These are phyloP conservation scores for Hypolimnas misippus DNA, from an alignment of 2,888 invertebrate genomes.

Conservation along the genomic window DNA sequence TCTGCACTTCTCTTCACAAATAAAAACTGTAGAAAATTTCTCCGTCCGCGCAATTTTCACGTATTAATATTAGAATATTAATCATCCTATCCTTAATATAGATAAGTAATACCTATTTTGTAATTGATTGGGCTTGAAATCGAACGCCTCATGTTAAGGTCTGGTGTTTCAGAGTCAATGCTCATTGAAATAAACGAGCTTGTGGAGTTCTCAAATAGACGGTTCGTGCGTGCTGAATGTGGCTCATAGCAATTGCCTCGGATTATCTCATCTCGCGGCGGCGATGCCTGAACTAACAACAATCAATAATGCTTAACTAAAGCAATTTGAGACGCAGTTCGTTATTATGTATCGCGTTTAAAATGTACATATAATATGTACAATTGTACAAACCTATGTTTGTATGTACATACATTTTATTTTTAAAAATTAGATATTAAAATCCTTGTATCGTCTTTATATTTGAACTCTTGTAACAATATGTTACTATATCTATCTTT, in stretches of 20 bases:
- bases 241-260: conserved; percentile 19
- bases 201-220: conserved; percentile 12
- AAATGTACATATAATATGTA: neutral
- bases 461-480: too few relatives aligned
- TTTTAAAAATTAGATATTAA: too few relatives aligned
- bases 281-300: conserved; percentile 17
- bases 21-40: too few relatives aligned
- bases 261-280: conserved; percentile 19
- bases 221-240: conserved; percentile 11
- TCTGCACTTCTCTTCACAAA: too few relatives aligned
- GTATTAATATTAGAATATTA: too few relatives aligned
- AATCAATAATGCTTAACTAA: conserved; percentile 5
- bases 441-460: too few relatives aligned
- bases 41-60: too few relatives aligned
- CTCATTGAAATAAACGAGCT: conserved; percentile 18
- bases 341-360: neutral
- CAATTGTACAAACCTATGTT: too few relatives aligned
- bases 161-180: neutral
- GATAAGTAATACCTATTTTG: neutral
- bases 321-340: conserved; percentile 10
- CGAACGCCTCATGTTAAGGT: neutral
- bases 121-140: neutral
- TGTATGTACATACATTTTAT: neutral
- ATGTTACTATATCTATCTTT: too few relatives aligned
- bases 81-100: too few relatives aligned